Conservation (phyloP, 2,888 invertebrate genomes). For the Drosophila multiciliata region DNA sequence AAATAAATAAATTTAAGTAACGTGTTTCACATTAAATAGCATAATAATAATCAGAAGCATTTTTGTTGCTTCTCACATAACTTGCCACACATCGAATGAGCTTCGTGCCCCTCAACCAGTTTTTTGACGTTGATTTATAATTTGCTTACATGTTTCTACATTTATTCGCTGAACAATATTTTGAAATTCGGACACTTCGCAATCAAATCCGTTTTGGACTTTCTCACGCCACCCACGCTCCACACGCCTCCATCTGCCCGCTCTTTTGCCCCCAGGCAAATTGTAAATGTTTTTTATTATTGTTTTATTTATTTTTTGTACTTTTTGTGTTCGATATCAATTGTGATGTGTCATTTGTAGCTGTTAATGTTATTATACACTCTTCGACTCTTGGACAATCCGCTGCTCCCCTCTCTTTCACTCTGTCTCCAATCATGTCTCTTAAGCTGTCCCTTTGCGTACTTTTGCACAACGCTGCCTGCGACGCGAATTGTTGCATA, state of each 20-base stretch:
- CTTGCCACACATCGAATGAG: not conserved
- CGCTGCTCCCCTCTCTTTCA: not conserved
- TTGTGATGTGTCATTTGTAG: slow-evolving; percentile 52
- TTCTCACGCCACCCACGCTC: slow-evolving; percentile 71
- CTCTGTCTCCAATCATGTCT: not conserved
- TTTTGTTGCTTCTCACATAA: not conserved
- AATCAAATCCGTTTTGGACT: slow-evolving; percentile 28
- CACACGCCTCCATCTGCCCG: not conserved
- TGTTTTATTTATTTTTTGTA: not conserved
- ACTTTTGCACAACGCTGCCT: slow-evolving; percentile 45
- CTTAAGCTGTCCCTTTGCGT: slow-evolving; percentile 27
- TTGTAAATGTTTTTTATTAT: slow-evolving; percentile 26
- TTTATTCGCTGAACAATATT: not conserved
- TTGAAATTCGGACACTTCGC: not conserved
- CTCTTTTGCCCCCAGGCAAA: not conserved
- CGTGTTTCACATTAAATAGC: not conserved
- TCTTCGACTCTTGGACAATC: slow-evolving; percentile 3
- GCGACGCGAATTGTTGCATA: slow-evolving; percentile 56
- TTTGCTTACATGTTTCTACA: not conserved
- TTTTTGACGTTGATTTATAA: not conserved
- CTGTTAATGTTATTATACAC: slow-evolving; percentile 44
- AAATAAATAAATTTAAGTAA: not conserved
- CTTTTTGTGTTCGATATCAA: slow-evolving; percentile 16
- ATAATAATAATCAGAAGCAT: not conserved
- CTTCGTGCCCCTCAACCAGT: not conserved